phyloP scores from a whole-genome alignment of 2,113 vertebrate genomes.

The Oenanthe oenanthe region DNA sequence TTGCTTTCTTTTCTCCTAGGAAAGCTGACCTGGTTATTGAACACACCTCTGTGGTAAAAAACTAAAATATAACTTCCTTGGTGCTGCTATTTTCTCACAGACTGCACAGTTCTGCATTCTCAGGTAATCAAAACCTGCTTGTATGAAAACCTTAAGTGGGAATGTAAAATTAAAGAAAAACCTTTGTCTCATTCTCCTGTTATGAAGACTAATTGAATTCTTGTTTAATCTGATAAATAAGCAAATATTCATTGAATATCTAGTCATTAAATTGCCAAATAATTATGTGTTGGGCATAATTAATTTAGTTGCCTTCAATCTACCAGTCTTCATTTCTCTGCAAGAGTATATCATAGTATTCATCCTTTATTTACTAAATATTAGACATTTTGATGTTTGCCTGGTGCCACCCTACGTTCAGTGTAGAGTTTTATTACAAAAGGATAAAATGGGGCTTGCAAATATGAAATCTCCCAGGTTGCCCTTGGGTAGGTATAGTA shows the following conservation, averaged over 20 bases:
- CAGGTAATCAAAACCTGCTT: neutral
- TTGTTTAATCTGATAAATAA: neutral
- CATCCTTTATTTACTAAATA: neutral
- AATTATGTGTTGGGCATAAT: neutral
- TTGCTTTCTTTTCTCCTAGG: slow-evolving; percentile 38
- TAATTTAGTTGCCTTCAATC: neutral
- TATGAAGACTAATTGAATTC: neutral
- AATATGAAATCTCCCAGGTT: neutral
- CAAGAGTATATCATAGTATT: neutral
- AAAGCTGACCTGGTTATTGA: slow-evolving; percentile 66
- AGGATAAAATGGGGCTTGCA: neutral
- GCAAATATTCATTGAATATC: neutral
- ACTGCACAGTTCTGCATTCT: neutral
- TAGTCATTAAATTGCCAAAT: neutral
- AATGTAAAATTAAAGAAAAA: neutral
- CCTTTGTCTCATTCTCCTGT: neutral
- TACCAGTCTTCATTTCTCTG: neutral
- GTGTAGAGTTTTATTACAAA: neutral
- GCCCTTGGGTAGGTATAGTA: neutral
- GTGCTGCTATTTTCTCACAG: slow-evolving; percentile 58
- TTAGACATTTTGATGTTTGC: neutral
- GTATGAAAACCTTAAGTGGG: neutral
- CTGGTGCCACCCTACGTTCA: neutral
- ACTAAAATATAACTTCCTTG: slow-evolving; percentile 1
- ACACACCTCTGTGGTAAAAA: neutral